Percentiles rank a stretch among this genome's conserved stretches.
Conservation (phyloP, 2,888 invertebrate genomes). For the Furcula furcula region DNA sequence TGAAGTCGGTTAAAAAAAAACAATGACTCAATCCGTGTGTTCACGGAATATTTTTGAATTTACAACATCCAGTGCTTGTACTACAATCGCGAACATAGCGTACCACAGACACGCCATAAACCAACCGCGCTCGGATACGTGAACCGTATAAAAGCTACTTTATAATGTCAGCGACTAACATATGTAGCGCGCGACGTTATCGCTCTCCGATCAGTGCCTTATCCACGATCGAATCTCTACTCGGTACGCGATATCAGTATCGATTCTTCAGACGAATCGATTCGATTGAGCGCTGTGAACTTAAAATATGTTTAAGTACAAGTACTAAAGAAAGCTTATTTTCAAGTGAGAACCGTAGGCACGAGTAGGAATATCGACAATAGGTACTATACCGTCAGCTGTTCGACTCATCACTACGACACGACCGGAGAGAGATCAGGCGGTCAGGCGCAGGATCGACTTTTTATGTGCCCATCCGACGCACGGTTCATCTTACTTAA, state of each 20-base stretch:
- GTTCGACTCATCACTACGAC: too few relatives aligned
- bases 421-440: too few relatives aligned
- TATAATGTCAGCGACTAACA: slow-evolving; percentile 60
- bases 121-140: slow-evolving; percentile 36
- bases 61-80: slow-evolving; percentile 27
- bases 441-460: too few relatives aligned
- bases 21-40: background rate
- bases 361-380: too few relatives aligned
- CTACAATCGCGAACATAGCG: slow-evolving; percentile 17
- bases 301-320: too few relatives aligned
- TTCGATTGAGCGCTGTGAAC: slow-evolving; percentile 46
- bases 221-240: slow-evolving; percentile 61
- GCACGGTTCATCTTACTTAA: too few relatives aligned
- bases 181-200: slow-evolving; percentile 61
- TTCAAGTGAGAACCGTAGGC: too few relatives aligned
- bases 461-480: too few relatives aligned
- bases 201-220: slow-evolving; percentile 52
- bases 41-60: slow-evolving; percentile 19
- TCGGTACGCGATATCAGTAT: slow-evolving; percentile 43
- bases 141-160: slow-evolving; percentile 52
- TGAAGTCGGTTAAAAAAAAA: too few relatives aligned
- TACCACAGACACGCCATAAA: slow-evolving; percentile 37
- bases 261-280: slow-evolving; percentile 49
- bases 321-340: too few relatives aligned
- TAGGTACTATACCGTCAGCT: too few relatives aligned